A percentile compares a stretch with the other conserved stretches of the same genome.
phyloP scores from a whole-genome alignment of 2,113 vertebrate genomes.

The Rafetus swinhoei region DNA sequence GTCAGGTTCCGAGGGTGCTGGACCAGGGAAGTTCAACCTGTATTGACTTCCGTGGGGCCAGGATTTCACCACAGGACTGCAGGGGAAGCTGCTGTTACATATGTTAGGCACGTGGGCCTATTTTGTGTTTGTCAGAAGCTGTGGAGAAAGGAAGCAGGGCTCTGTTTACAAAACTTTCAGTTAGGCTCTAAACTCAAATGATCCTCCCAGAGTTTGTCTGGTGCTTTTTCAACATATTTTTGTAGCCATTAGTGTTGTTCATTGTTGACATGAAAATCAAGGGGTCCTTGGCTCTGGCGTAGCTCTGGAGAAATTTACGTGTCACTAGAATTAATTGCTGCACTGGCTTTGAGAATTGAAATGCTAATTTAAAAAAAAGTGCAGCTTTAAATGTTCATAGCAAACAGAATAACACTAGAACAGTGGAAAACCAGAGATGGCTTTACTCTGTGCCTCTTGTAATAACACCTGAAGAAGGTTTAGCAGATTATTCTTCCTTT shows the following conservation, averaged over 20 bases:
- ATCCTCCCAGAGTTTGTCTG: not conserved
- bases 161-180: not conserved
- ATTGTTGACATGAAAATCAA: not conserved
- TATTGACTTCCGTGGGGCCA: fast-evolving
- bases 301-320: not conserved
- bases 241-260: not conserved
- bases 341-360: not conserved
- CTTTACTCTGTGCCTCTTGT: not conserved
- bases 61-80: not conserved
- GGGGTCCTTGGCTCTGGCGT: not conserved
- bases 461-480: not conserved
- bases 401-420: not conserved
- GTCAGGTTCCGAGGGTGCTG: too few species aligned
- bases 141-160: not conserved
- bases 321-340: not conserved
- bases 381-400: not conserved
- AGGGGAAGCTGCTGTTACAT: not conserved
- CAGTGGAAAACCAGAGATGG: not conserved
- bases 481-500: not conserved
- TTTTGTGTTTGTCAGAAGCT: not conserved
- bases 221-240: not conserved
- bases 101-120: not conserved
- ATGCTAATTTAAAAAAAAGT: not conserved
- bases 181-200: slow-evolving; percentile 2
- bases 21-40: too few species aligned